Base-by-base conservation (phyloP, 2,113 vertebrate species). In the Nerophis lumbriciformis region DNA sequence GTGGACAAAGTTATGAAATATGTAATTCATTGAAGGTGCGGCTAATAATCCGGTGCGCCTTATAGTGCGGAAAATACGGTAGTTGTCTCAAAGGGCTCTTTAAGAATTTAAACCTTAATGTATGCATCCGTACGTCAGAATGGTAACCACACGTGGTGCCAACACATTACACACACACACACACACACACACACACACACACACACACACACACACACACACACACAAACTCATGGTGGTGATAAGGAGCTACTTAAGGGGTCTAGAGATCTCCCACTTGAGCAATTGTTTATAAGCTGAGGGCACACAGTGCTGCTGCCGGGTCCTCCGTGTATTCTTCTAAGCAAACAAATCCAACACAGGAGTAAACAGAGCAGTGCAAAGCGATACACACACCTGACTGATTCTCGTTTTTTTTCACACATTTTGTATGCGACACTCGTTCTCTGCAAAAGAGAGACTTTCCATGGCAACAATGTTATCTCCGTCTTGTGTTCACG, bases 181-280 rank as follows among this genome's bases (percentile, higher is more conserved):
- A 65, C 21, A 49, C 45, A 11, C 42, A 42, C 50, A 50, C 48
- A 45, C 51, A 65, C 35, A 42, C 37, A 45, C 48, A 66, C 21
- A 49, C 45, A 11, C 42, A 42, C 50, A 50, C 48, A 45, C 51
- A 65, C 35, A 42, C 37, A 45, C 48, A 66, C 49, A 52, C 21
- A 53, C 58, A 63, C 72, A 64, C 59, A 58, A n/a, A 53, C 66
- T 61, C 62, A 21, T n/a, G 68, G 60, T 62, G 66, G 72, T 65
- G 76, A 81, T 80, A 81, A 77, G 76, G 68, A 80, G 65, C 73
- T 82, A 72, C 82, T 85, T 78, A 76, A 64, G 68, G 79, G 69
- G 56, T 68, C 78, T 85, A 75, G 75, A 73, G 80, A 50, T 77
- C 59, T 75, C 78, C 63, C 66, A 48, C 68, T 73, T 69, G 61